phyloP scores from a whole-genome alignment of 2,113 vertebrate genomes.

The Cygnus buccinator region DNA sequence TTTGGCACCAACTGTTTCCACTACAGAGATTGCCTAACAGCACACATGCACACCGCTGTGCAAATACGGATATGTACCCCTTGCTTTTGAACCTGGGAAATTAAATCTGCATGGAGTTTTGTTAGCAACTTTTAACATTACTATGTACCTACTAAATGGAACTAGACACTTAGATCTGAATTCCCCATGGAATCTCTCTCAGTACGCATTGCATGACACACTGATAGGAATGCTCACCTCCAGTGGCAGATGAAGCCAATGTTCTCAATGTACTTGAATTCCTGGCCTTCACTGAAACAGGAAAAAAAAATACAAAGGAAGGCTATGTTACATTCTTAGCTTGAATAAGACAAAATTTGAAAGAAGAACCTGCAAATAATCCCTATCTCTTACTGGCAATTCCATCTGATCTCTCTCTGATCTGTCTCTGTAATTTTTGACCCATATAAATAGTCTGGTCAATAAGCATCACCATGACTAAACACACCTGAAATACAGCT shows the following conservation, averaged over 20 bases:
- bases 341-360: not conserved
- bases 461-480: not conserved
- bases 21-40: not conserved
- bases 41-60: not conserved
- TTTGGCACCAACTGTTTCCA: not conserved
- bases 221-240: constrained; percentile 68
- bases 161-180: not conserved
- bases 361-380: not conserved
- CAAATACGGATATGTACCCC: not conserved
- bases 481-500: not conserved
- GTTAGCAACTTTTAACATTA: not conserved
- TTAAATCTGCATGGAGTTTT: not conserved
- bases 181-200: not conserved
- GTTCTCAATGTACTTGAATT: constrained; percentile 73
- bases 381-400: not conserved
- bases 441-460: not conserved
- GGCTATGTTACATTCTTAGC: not conserved
- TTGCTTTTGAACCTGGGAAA: not conserved
- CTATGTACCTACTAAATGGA: not conserved
- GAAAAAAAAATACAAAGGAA: not conserved
- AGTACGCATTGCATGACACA: not conserved
- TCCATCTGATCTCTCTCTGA: not conserved
- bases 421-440: not conserved
- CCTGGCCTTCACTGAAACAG: constrained; percentile 77
- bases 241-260: constrained; percentile 69